Base-by-base conservation (phyloP, 2,888 invertebrate species). In the Crocallis elinguaria region DNA sequence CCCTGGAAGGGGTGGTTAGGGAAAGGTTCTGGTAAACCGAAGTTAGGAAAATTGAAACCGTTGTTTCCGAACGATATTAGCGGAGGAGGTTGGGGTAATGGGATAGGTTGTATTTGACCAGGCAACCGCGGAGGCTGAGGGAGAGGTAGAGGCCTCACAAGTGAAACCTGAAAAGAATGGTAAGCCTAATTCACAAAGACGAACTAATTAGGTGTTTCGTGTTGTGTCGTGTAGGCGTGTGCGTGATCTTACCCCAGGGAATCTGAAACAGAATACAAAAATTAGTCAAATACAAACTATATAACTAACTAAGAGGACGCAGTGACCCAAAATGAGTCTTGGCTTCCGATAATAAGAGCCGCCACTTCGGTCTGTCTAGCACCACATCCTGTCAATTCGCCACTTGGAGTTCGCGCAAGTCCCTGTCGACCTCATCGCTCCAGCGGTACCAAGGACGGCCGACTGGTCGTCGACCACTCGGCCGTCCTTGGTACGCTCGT, bases 101-200 rank as follows among this genome's bases (percentile, higher is more conserved):
- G 7, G 5, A 37, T 21, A 3, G 27, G 44, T 5, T 25, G 52
- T 7, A 30, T 44, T 8, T 30, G 41, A 5, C 33, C 14, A 2
- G 42, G 59, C 0, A 44, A 11, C 2, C 3, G n/a, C 1, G 35
- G 50, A 0, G 42, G 49, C 16, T 35, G 39, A 11, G 43, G 45
- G 1, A 57, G 0, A 0, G 23, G 48, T 2, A 52, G 7, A 42
- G 27, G 27, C n/a, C 46, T 39, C 12, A 35, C 3, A 41, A 16
- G 49, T 1, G 13, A 5, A 0, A 62, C 42, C 46, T 61, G 61
- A 27, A 67, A 55, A 19, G 30, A 48, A 30, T 48, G 49, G 67
- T 71, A 69, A 41, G 66, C 69, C 62, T 49, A 66, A 17, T 58
- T 54, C 19, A 67, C 70, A 76, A 76, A 77, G 77, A 77, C 76